Base-by-base conservation (phyloP, 2,113 vertebrate species). In the Herpailurus yagouaroundi region DNA sequence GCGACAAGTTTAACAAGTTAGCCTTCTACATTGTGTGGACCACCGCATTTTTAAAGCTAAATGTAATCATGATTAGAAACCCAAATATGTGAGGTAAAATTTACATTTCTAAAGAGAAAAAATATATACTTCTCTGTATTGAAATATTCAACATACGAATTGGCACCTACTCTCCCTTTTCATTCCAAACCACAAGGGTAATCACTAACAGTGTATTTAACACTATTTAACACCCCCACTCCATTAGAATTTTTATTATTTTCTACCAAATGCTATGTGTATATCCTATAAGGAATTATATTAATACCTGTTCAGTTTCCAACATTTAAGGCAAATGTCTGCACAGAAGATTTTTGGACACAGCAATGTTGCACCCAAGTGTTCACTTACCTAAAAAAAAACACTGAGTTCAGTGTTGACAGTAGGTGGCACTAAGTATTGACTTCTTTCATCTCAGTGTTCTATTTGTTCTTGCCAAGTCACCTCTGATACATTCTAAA, bases 371-470 rank as follows among this genome's bases (percentile, higher is more conserved):
- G 77, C 7, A 50, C 9, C 10, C 2, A 36, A 52, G 12, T 18
- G 11, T 82, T 76, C 36, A 5, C 91, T 95, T 52, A 79, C 48
- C 64, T 86, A 63, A 88, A 92, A 83, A 45, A 45, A 45, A 45
- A 45, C 66, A 4, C 33, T 23, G 81, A 89, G 23, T 66, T 96
- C 73, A 4, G 5, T 71, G 52, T 31, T 73, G 68, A 95, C 88
- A 95, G 77, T 48, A 91, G 66, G 89, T 95, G 93, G 81, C 89
- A 93, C 88, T 79, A 96, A 12, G 36, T 25, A 83, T 87, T 94
- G 93, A 81, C 11, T 73, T 80, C 48, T 94, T 95, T 73, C n/a
- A 66, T 86, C n/a, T 64, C 21, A 68, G 13, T 74, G 16, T 60
- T 69, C 10, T 94, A 0, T 31, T 82, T 94, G 6, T 96, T 94